A percentile compares a stretch with the other conserved stretches of the same genome.
These are phyloP conservation scores for Coregonus sp. DNA, from an alignment of 2,797 vertebrate genomes.

Conservation along the genomic window DNA sequence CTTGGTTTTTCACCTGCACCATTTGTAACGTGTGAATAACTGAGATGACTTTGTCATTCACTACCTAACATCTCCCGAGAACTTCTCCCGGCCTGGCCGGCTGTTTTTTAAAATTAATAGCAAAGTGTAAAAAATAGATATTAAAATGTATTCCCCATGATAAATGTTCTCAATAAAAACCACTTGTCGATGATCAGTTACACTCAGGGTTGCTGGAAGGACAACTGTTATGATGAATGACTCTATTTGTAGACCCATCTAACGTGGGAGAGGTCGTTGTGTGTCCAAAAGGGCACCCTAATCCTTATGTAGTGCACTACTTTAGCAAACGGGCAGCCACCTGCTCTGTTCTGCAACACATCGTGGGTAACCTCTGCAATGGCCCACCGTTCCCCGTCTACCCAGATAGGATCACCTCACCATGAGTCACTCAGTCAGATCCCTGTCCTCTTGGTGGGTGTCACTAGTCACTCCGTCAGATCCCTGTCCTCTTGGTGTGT, in stretches of 20 bases:
- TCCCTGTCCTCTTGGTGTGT: too few species aligned
- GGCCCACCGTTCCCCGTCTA: too few species aligned
- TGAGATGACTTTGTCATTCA: background rate
- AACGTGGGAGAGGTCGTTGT: background rate
- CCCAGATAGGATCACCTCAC: too few species aligned
- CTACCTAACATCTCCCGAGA: background rate
- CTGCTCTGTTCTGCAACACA: background rate
- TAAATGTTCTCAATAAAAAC: slow-evolving; percentile 19
- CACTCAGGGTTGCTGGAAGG: background rate
- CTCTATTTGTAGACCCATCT: slow-evolving; percentile 7
- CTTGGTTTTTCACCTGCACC: background rate
- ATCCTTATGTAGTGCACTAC: background rate
- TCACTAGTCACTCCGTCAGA: too few species aligned
- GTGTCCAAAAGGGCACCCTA: background rate
- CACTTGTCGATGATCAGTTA: background rate
- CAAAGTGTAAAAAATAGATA: slow-evolving; percentile 23
- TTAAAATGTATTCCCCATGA: slow-evolving; percentile 31
- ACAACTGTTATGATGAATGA: slow-evolving; percentile 11
- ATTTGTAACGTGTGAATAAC: background rate
- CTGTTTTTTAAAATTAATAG: slow-evolving; percentile 23
- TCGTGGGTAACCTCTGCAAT: background rate
- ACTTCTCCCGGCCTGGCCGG: background rate
- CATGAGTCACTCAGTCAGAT: too few species aligned
- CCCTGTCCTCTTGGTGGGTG: too few species aligned
- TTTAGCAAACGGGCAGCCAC: background rate